Conservation (phyloP, 2,797 vertebrate genomes). For the Iguana delicatissima region DNA sequence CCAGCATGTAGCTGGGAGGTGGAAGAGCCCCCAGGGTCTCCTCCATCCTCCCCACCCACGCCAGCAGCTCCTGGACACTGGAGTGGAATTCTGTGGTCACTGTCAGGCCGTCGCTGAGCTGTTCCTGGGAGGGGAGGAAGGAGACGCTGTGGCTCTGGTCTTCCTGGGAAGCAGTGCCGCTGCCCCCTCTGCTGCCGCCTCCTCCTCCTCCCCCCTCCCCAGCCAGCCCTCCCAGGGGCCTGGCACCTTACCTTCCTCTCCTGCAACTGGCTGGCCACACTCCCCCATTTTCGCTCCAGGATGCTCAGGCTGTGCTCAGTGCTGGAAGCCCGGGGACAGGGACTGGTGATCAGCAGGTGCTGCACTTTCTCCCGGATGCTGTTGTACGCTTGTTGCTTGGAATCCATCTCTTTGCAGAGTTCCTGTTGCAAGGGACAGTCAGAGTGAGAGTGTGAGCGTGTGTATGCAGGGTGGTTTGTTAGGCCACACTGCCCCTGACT, state of each 20-base stretch:
- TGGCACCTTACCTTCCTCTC: conserved; percentile 82
- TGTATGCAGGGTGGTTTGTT: not conserved
- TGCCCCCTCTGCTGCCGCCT: too few relatives aligned
- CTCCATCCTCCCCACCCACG: conserved; percentile 85
- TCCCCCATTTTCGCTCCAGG: conserved; percentile 89
- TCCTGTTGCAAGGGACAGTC: conserved; percentile 76
- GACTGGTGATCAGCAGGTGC: conserved; percentile 82
- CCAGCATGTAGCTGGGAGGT: conserved; percentile 85
- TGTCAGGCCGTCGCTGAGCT: conserved; percentile 85
- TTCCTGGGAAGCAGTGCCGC: too few relatives aligned
- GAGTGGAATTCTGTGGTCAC: conserved; percentile 88
- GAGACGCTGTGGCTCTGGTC: accelerated
- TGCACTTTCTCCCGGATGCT: conserved; percentile 82
- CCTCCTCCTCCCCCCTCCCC: too few relatives aligned
- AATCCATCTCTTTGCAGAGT: conserved; percentile 89
- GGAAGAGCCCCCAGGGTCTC: conserved; percentile 78
- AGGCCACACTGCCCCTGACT: not conserved
- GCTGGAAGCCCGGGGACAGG: conserved; percentile 75
- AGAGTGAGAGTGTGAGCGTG: accelerated
- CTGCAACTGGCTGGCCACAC: conserved; percentile 84
- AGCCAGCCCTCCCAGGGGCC: too few relatives aligned
- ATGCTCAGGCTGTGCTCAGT: conserved; percentile 87
- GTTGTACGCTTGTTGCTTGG: conserved; percentile 82
- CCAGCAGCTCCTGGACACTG: conserved; percentile 86
- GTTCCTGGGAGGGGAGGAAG: conserved; percentile 73